Base-by-base conservation (phyloP, 1,140 invertebrate genomes). In the Arctopsyche grandis region DNA sequence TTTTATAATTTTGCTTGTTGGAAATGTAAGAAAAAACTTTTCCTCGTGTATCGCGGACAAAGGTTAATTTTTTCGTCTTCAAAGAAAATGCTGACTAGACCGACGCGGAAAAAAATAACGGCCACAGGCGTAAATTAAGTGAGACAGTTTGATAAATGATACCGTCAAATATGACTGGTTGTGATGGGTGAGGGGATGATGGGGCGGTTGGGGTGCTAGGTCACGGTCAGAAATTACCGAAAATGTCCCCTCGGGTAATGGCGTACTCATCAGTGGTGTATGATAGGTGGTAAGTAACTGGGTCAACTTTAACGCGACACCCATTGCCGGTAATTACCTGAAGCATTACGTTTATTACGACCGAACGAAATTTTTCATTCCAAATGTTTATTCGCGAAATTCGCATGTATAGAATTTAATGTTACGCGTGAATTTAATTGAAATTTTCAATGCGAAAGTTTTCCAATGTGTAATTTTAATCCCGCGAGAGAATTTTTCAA, bases 111-210 rank as follows among this genome's bases (percentile, higher is more conserved):
- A 71, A 71, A 71, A 71, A 71, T 66, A 71, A 48, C 69, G 44
- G 38, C 46, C 44, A 46, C 69, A 19, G 63, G 63, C 38, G 69
- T 48, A 48, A 71, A 71, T 71, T 71, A 71, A 71, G 69, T 46
- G 44, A 71, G 69, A 71, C 69, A 71, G 69, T 71, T 71, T 71
- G 69, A 71, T 71, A 71, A 71, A 71, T 71, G 69, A 71, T 66
- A 66, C 69, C 44, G 69, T 71, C 69, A 71, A 71, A 71, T 66
- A 66, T 66, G 63, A 66, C 63, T 66, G 63, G 63, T 26, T 21
- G 21, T 66, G 63, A 66, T 66, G 21, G 63, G 22, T 22, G 21
- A 9, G 21, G 5, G 63, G 24, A 14, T 66, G 19, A 14, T 21
- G 26, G 21, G 58, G 63, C n/a, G n/a, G n/a, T 26, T 10, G 48